These are phyloP conservation scores for Pogonocichla stellata DNA, from an alignment of 2,113 vertebrate genomes.

Conservation along the genomic window DNA sequence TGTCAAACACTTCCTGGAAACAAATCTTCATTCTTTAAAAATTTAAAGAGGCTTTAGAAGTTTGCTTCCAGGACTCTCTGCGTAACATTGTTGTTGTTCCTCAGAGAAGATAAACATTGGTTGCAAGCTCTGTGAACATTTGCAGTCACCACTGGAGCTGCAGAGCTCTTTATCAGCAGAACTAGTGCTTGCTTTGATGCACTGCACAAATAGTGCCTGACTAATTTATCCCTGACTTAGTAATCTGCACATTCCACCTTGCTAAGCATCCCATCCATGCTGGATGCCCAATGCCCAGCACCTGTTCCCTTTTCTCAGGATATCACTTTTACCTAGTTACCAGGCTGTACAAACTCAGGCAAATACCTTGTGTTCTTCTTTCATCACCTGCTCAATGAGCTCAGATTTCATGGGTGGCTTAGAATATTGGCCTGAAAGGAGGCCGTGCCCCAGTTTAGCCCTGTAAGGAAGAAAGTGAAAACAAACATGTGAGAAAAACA, in stretches of 20 bases:
- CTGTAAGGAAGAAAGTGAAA: slow-evolving; percentile 70
- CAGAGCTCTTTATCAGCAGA: neutral
- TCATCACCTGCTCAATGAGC: slow-evolving; percentile 99
- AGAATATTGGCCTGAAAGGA: slow-evolving; percentile 95
- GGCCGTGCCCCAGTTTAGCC: slow-evolving; percentile 95
- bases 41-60: neutral
- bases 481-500: slow-evolving; percentile 15
- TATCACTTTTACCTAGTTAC: slow-evolving; percentile 57
- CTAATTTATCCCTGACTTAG: slow-evolving; percentile 47
- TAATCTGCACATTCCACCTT: slow-evolving; percentile 19
- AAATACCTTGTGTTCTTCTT: slow-evolving; percentile 98
- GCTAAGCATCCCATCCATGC: neutral
- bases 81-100: neutral
- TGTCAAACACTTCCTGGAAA: neutral
- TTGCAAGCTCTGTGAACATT: neutral
- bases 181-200: neutral
- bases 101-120: neutral
- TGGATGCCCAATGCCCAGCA: neutral
- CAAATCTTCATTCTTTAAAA: neutral
- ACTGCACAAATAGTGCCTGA: slow-evolving; percentile 57
- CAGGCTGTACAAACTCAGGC: slow-evolving; percentile 70
- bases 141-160: neutral
- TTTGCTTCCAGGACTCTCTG: neutral
- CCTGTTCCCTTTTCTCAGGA: slow-evolving; percentile 26
- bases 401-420: slow-evolving; percentile 97